These are phyloP conservation scores for Heterohyrax brucei DNA, from an alignment of 2,797 vertebrate species.

Conservation along the genomic window DNA sequence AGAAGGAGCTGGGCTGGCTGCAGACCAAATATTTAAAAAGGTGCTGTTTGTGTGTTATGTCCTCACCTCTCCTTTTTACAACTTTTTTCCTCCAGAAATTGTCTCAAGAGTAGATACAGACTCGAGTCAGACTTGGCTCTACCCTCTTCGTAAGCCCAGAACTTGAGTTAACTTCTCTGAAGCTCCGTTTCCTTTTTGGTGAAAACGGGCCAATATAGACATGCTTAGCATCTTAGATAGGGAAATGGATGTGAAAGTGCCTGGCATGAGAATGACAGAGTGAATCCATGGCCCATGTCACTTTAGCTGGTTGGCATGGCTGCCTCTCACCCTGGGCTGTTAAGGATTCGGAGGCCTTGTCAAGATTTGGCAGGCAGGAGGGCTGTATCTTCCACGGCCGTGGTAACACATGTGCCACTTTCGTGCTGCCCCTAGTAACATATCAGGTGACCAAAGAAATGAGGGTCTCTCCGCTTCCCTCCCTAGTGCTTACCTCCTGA, in stretches of 20 bases:
- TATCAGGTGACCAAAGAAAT: background rate
- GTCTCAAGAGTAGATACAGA: background rate
- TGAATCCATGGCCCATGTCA: rapidly evolving
- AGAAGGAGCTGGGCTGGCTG: background rate
- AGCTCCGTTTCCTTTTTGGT: background rate
- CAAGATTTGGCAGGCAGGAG: background rate
- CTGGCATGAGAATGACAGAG: background rate
- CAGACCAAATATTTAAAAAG: background rate
- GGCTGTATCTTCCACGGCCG: rapidly evolving
- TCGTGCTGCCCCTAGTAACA: background rate
- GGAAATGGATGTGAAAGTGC: background rate
- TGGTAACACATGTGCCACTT: background rate
- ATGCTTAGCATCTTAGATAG: background rate
- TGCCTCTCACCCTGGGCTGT: background rate
- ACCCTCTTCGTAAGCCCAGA: background rate
- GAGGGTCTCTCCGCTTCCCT: background rate
- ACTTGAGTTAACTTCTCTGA: background rate
- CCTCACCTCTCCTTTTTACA: background rate
- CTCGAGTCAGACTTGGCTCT: background rate
- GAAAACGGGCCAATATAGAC: background rate
- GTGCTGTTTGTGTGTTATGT: background rate
- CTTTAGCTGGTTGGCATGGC: background rate
- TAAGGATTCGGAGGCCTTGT: background rate
- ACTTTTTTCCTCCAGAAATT: background rate
- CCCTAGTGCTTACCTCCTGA: background rate